These are phyloP conservation scores for Aphis gossypii DNA, from an alignment of 1,140 invertebrate species.

Conservation along the genomic window DNA sequence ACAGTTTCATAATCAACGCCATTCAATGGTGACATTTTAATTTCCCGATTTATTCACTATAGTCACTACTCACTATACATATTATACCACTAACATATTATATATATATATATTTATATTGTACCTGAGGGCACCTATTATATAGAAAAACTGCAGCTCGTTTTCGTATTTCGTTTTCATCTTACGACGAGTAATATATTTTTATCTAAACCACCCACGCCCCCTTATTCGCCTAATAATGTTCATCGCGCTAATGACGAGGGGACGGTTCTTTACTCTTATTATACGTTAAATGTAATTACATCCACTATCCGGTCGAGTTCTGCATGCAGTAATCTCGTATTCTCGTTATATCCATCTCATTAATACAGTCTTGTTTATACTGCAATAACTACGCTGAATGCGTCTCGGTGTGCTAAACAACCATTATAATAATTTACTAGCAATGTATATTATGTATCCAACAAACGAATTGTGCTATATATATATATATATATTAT, in stretches of 20 bases:
- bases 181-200: neutral
- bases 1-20: too few species aligned
- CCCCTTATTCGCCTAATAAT: neutral
- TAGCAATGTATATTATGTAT: neutral
- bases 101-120: too few species aligned
- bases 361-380: conserved; percentile 11
- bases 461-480: neutral
- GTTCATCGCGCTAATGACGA: neutral
- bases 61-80: too few species aligned
- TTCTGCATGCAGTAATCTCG: neutral
- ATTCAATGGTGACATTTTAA: too few species aligned
- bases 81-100: too few species aligned
- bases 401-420: neutral
- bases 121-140: too few species aligned
- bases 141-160: neutral
- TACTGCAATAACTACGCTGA: neutral
- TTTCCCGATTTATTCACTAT: too few species aligned
- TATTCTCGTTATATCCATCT: conserved; percentile 10
- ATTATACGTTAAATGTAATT: conserved; percentile 4
- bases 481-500: too few species aligned
- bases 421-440: neutral
- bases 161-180: neutral
- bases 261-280: neutral
- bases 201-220: neutral
- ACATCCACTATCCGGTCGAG: neutral